Base-by-base conservation (phyloP, 1,140 invertebrate species). In the Tribolium castaneum region DNA sequence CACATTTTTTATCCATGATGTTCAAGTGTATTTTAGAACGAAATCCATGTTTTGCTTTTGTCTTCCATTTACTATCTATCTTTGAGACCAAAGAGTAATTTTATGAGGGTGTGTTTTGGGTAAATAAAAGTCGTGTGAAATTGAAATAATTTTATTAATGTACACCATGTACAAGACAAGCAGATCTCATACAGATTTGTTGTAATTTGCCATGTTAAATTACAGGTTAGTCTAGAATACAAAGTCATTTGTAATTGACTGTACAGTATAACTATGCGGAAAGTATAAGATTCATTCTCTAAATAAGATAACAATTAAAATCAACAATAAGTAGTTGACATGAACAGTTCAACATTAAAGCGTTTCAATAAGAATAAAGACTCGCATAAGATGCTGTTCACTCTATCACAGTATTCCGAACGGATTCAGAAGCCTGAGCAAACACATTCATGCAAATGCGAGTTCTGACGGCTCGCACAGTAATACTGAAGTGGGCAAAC, bases 321-420 rank as follows among this genome's bases (percentile, higher is more conserved):
- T 76, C 75, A 76, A 80, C 79, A 78, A 78, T 71, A 80, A 72
- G 34, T 76, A 79, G 73, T 79, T 70, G 75, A 74, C 59, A 70
- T 70, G 51, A 79, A 79, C 72, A 79, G 74, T 75, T 79, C 54
- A 71, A 79, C 74, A 77, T 73, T 77, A 80, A 77, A 77, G 70
- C 66, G 50, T 80, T 77, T 79, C 19, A 66, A 35, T 66, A 77
- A 45, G 16, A 35, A 76, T 62, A 50, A 70, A 77, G 7, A 72
- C 25, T 50, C 49, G 45, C 59, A 76, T 16, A 50, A 34, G 56
- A 76, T 70, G 14, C 71, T 34, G 71, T 52, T 78, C 76, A 73
- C 70, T 49, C 70, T 77, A 80, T 80, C 76, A 80, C 79, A 80
- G 75, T 78, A 76, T 77, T 77, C 72, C 52, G 56, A 78, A 59